Conservation (phyloP, 2,113 vertebrate species). For the Ciconia boyciana region DNA sequence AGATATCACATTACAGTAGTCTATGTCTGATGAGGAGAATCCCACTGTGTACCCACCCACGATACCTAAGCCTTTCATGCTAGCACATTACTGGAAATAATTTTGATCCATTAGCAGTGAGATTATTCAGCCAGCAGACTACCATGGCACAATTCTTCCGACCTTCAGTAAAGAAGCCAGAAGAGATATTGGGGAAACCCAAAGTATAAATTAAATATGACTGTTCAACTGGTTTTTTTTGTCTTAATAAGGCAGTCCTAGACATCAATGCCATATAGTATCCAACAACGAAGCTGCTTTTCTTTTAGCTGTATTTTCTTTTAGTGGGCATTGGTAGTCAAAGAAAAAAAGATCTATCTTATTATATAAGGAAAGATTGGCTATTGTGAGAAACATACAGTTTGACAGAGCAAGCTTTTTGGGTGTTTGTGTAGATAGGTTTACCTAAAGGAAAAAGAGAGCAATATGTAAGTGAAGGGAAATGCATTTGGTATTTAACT, state of each 20-base stretch:
- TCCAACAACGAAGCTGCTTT: background rate
- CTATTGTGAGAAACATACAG: background rate
- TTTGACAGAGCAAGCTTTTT: background rate
- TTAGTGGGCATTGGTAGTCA: background rate
- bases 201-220: background rate
- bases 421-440: background rate
- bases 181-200: background rate
- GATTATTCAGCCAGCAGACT: background rate
- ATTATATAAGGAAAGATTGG: background rate
- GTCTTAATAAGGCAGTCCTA: background rate
- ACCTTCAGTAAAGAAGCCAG: background rate
- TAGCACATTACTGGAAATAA: background rate
- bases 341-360: background rate
- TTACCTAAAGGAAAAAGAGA: background rate
- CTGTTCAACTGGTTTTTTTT: accelerated
- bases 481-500: background rate
- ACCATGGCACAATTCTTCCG: background rate
- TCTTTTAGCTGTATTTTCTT: background rate
- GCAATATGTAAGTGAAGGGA: background rate
- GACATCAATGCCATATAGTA: background rate
- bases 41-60: background rate
- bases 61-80: background rate
- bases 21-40: background rate
- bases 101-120: background rate
- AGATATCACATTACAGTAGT: background rate